Base-by-base conservation (phyloP, 1,140 invertebrate species). In the Phortica variegata region DNA sequence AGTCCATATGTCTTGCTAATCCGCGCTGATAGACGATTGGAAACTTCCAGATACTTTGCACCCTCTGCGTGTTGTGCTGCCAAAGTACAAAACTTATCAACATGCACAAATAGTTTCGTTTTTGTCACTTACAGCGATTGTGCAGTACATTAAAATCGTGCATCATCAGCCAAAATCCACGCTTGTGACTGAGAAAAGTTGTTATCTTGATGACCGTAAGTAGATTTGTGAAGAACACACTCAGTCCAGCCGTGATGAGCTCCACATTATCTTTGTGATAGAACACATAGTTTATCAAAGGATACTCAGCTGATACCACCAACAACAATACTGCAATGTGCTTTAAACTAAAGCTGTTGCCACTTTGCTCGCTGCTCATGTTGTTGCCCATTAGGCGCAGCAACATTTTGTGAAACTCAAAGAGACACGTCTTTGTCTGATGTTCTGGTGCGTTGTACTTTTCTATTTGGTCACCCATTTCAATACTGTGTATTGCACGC, bases 301-400 rank as follows among this genome's bases (percentile, higher is more conserved):
- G 65, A 53, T 56, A 68, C 49, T 73, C 62, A 6, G 65, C 70
- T 15, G 65, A 73, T 13, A 54, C n/a, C 10, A 70, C 63, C n/a
- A 73, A 43, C 8, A 70, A 21, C 32, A 69, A 36, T 0, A 54
- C 54, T 7, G 37, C 52, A 21, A 63, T 33, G 21, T 63, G 62
- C 39, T 50, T 49, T 3, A 60, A 34, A 19, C 38, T 20, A 3
- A 63, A 13, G 13, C 36, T 34, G 3, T 17, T 16, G 36, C 10
- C 36, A 38, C 10, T 19, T 18, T 19, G 13, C 4, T 19, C n/a
- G 1, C 26, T 26, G 31, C 21, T 20, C 9, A 19, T 50, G 17
- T 31, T 60, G 46, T 63, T 54, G 5, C 59, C 63, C 65, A 68
- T 63, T 9, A 52, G 31, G 3, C 49, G 49, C 4, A 68, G 57